Base-by-base conservation (phyloP, 1,140 invertebrate genomes). In the Camponotus vicinus region DNA sequence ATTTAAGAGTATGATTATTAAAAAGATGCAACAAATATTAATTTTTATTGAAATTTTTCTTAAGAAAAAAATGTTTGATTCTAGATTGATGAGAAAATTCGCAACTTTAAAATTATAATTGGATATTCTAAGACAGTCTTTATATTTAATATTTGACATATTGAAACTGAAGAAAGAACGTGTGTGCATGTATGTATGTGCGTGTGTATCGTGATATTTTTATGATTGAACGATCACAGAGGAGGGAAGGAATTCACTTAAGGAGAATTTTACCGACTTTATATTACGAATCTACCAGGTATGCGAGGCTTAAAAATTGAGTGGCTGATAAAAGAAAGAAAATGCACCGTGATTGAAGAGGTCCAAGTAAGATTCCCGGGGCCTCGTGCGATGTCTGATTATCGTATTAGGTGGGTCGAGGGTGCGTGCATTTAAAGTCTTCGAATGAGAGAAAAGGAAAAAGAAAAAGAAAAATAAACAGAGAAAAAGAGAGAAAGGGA, bases 201-300 rank as follows among this genome's bases (percentile, higher is more conserved):
- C 27, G 27, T 27, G 27, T 27, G 27, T 27, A 27, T 27, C 0
- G 6, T 78, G 63, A 69, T 8, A 77, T 64, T 63, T 77, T 77
- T 63, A 76, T 78, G 7, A 18, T 32, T 21, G 40, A 8, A 5
- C 11, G 49, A 9, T 49, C 52, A 32, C 52, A 40, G 21, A 32
- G 57, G 49, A 82, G 67, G 40, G 18, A 66, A 73, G 40, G 49
- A 82, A 86, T 70, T 80, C n/a, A 71, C 75, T 67, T 77, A 57
- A 78, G 55, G 32, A 86, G 76, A 57, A 66, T 40, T 66, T 69
- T 63, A 77, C 64, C 55, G 77, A 37, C 77, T 63, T 57, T 86
- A 86, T 75, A 83, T 86, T 86, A 86, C 61, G 63, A 86, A 84
- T 87, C 55, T 57, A 67, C 71, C 86, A 77, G 80, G 71, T 86